Base-by-base conservation (phyloP, 2,888 invertebrate genomes). In the Agrochola litura region DNA sequence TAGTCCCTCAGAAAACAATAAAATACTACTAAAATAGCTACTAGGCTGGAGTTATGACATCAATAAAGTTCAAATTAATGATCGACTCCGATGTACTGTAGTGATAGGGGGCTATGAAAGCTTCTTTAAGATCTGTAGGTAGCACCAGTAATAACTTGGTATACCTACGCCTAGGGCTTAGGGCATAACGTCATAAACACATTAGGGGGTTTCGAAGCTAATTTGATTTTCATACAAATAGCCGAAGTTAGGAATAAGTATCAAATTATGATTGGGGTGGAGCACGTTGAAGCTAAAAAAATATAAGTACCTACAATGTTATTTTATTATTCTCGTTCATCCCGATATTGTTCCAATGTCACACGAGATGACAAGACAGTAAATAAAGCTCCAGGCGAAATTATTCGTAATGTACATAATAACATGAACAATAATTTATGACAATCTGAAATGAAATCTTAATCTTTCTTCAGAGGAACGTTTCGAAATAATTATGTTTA, bases 31-130 rank as follows among this genome's bases (percentile, higher is more conserved):
- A 91, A 93, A 93, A 92, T 84, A 88, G 87, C 90, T 90, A 90
- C 92, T 90, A 89, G 88, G 83, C 79, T 76, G 88, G 90, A 91
- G 93, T 93, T 94, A 94, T 90, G 88, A 85, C 91, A 84, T 87
- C 89, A 87, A 90, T 92, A 93, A 93, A 91, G 88, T 88, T 90
- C 86, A 91, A 91, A 92, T 92, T 93, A 93, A 93, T 91, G 93
- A 91, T 88, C 85, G 75, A 86, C 82, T 86, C 76, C 86, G 84
- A 86, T 82, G 87, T 86, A 80, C 87, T 79, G 63, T 76, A 78
- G 82, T 83, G 80, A 77, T 88, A 86, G 70, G 64, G 74, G 69
- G 72, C 77, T 56, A 77, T 82, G 79, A 82, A 84, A 84, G 66
- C 12, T 76, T 69, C 70, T 71, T 68, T 41, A 69, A 56, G 30